Conservation (phyloP, 2,113 vertebrate genomes). For the Halcyon malimbica region DNA sequence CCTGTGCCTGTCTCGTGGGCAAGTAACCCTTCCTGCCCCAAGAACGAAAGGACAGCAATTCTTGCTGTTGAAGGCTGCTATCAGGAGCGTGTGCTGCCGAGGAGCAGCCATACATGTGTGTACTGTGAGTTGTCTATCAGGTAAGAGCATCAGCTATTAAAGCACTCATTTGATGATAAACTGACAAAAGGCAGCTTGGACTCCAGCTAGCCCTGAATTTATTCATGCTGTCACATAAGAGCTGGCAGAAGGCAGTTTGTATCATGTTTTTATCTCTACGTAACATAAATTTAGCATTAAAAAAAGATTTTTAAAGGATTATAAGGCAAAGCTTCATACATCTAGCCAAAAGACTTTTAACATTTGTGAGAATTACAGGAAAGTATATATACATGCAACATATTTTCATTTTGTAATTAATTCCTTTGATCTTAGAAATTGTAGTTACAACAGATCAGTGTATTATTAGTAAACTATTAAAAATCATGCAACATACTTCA, state of each 20-base stretch:
- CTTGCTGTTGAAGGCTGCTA: background rate
- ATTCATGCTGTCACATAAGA: fast-evolving
- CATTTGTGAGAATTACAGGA: background rate
- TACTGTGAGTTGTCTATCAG: fast-evolving
- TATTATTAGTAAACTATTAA: background rate
- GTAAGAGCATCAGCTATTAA: background rate
- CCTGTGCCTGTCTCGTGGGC: fast-evolving
- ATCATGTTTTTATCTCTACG: background rate
- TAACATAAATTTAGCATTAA: background rate
- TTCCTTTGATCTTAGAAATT: background rate
- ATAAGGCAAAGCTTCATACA: background rate
- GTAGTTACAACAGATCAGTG: background rate
- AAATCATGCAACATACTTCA: background rate
- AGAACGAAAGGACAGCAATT: background rate
- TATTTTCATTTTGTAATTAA: background rate
- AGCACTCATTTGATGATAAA: background rate
- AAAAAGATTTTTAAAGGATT: background rate
- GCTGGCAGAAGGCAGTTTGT: background rate
- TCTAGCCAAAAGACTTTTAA: background rate
- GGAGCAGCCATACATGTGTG: background rate
- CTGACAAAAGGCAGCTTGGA: background rate
- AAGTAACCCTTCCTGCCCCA: background rate
- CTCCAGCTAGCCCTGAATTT: background rate
- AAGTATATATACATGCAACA: background rate
- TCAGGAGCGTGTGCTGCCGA: fast-evolving